Evolutionary conservation across 2,113 vertebrate species (phyloP), one percentile per base, ranked within the genome.

Genomic region (Syrrhaptes paradoxus): DNA sequence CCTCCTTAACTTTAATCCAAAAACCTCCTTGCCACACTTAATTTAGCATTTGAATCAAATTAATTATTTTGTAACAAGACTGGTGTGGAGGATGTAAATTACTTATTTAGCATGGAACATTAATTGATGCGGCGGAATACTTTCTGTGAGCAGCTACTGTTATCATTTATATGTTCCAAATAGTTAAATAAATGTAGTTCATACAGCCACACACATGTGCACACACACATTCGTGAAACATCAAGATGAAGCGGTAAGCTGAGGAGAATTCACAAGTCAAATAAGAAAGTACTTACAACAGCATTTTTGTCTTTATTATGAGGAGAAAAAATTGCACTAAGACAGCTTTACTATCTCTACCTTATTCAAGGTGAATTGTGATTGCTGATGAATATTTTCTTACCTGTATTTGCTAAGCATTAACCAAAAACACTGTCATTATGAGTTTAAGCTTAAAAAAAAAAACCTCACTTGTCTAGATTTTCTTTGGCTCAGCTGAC

Each of bases 21-120:
- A 97, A 87, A 10, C 80, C 72, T 97, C 72, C 87, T 95, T 97
- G 95, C 96, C 94, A 90, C 96, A 88, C 80, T 96, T 97, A 97
- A 98, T 98, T 97, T 97, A 97, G 59, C 59, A 89, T 90, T 87
- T 95, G 93, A 97, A 97, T 98, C 58, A 94, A 96, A 97, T 97
- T 96, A 97, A 97, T 98, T 97, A 97, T 98, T 97, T 97, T 95
- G 83, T 91, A 97, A 93, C 58, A 82, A 93, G 85, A 73, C 59
- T 97, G 76, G 80, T 95, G 65, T 92, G 72, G 93, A 94, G 71
- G 87, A 93, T 84, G 74, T 85, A 89, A 77, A 91, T 85, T 96
- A 97, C 75, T 97, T 94, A 93, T 96, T 96, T 95, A 97, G 73
- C 58, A 62, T 76, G 84, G 73, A 87, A 49, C 52, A 77, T 95